phyloP scores from a whole-genome alignment of 2,113 vertebrate genomes.

The Solea senegalensis region DNA sequence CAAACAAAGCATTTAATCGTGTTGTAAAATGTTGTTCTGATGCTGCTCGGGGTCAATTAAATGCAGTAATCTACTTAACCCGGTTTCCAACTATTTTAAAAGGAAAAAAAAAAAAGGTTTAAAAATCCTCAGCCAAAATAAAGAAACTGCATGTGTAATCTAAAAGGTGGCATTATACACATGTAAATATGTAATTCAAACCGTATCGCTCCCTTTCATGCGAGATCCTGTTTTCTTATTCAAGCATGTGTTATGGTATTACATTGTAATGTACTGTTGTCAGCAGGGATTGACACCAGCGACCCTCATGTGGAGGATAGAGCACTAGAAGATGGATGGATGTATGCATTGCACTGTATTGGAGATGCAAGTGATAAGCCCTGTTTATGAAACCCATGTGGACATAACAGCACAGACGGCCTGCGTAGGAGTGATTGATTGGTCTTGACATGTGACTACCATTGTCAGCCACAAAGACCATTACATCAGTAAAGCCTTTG shows the following conservation, averaged over 20 bases:
- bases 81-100: neutral
- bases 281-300: no score
- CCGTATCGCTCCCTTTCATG: neutral
- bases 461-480: conserved; percentile 73
- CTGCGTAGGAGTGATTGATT: conserved; percentile 57
- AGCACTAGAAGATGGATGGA: no score
- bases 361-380: conserved; percentile 25
- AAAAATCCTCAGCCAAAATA: neutral
- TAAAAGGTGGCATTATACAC: neutral
- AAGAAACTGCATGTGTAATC: neutral
- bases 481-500: conserved; percentile 87
- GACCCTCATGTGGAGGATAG: no score
- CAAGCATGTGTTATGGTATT: conserved; percentile 2
- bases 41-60: neutral
- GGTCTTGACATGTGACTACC: conserved; percentile 79
- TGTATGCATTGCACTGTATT: neutral
- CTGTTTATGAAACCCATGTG: neutral
- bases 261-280: neutral
- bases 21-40: neutral
- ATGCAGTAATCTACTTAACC: neutral
- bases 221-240: neutral
- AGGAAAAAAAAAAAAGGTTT: neutral
- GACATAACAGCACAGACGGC: conserved; percentile 34
- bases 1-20: neutral
- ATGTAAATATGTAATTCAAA: no score